These are phyloP conservation scores for Corythaeola cristata DNA, from an alignment of 2,113 vertebrate species.

Conservation along the genomic window DNA sequence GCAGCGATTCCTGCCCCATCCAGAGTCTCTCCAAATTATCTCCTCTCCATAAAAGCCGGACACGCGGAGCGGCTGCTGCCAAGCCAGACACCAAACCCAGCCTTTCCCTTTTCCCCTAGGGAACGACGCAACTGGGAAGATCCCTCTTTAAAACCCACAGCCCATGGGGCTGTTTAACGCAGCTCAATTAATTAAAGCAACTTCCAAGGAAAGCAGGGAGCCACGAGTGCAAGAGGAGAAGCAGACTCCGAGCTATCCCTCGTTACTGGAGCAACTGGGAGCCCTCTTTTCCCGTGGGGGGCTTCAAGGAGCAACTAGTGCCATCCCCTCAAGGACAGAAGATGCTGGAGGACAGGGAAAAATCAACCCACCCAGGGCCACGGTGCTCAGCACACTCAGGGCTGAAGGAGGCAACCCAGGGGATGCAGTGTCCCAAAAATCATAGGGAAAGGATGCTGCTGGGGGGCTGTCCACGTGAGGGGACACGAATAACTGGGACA, in stretches of 20 bases:
- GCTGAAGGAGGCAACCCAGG: background rate
- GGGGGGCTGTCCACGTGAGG: rapidly evolving
- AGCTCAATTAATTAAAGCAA: too few relatives aligned
- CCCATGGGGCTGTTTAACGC: background rate
- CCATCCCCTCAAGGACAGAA: rapidly evolving
- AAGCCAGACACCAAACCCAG: background rate
- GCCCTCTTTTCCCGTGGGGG: background rate
- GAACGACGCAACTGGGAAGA: background rate
- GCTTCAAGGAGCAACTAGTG: background rate
- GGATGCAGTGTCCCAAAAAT: background rate
- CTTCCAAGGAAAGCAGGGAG: background rate
- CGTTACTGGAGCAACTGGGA: background rate
- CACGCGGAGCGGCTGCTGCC: rapidly evolving
- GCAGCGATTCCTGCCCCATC: rapidly evolving
- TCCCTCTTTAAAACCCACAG: background rate
- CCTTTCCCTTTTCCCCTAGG: too few relatives aligned
- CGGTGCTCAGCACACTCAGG: rapidly evolving
- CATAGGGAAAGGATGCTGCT: background rate
- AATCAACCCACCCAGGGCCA: background rate
- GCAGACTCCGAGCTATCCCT: background rate
- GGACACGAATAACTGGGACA: rapidly evolving
- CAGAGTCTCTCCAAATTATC: rapidly evolving
- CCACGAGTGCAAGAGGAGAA: background rate
- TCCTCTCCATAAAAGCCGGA: background rate
- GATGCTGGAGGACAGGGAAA: background rate